These are phyloP conservation scores for Galerucella nymphaeae DNA, from an alignment of 2,888 invertebrate genomes.

Conservation along the genomic window DNA sequence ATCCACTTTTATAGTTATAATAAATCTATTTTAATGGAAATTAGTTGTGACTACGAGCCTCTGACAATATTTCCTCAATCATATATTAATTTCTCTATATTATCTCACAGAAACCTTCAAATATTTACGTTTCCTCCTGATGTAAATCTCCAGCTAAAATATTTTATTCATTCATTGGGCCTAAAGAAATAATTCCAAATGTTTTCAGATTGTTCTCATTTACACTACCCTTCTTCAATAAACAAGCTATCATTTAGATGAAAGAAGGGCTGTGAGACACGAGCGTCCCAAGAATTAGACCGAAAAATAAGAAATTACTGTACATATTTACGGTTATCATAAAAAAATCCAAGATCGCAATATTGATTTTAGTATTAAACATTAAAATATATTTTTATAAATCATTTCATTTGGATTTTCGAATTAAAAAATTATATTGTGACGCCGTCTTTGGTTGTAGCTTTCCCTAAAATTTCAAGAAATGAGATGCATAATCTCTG, in stretches of 20 bases:
- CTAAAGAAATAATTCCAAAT: slow-evolving; percentile 44
- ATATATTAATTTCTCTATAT: no score
- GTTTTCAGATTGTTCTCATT: slow-evolving; percentile 44
- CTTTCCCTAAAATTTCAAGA: slow-evolving; percentile 41
- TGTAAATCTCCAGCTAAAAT: background rate
- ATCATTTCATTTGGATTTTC: no score
- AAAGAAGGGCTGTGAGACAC: slow-evolving; percentile 28
- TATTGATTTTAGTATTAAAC: no score
- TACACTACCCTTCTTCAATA: slow-evolving; percentile 45
- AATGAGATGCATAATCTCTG: slow-evolving; percentile 45
- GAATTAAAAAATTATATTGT: background rate
- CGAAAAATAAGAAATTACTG: background rate
- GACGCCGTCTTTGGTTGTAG: slow-evolving; percentile 6
- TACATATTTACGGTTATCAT: no score
- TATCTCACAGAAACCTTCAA: background rate
- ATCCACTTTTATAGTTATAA: slow-evolving; percentile 28
- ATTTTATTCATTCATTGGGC: slow-evolving; percentile 37
- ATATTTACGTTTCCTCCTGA: slow-evolving; percentile 4
- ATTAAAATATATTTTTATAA: no score
- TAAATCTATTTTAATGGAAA: slow-evolving; percentile 31
- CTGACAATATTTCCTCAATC: background rate
- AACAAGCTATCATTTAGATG: slow-evolving; percentile 47
- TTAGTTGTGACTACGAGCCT: slow-evolving; percentile 10
- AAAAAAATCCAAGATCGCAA: no score
- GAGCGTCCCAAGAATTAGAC: background rate